Base-by-base conservation (phyloP, 64 coral and sea anemone species). In the Montipora foliosa region DNA sequence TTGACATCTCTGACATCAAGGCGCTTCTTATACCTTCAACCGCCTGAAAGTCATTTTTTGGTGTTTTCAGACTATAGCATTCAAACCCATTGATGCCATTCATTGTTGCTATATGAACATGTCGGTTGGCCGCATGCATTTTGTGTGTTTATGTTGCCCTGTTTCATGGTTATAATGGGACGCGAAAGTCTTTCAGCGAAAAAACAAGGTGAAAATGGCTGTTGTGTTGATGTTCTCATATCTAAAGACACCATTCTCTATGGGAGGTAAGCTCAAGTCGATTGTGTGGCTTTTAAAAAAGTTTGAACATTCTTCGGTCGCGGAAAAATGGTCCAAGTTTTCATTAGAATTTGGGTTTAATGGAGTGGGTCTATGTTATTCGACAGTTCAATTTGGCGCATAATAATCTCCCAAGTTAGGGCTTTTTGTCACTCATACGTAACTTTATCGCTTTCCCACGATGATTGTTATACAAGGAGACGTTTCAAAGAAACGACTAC, bases 41-140 rank as follows among this genome's bases (percentile, higher is more conserved):
- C 44, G 45, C 82, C 66, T 71, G 44, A 72, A 70, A 86, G 67
- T 82, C 47, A 86, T 47, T 71, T 86, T 51, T 50, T 71, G 44
- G 82, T 86, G 82, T 71, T 86, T 68, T 20, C 47, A 22, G 64
- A 49, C 7, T 72, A 22, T 16, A 47, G 66, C 68, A 50, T 50
- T 86, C 82, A 47, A 14, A 50, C 6, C 64, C 44, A 50, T 68
- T 86, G 17, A 86, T 71, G 49, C 46, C 46, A 45, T 11, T 51
- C 49, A 16, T 71, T 86, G 82, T 86, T 86, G 82, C 82, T 86
- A 86, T 86, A 86, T 86, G 82, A 86, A 86, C 82, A 86, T 72
- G 62, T 71, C 62, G 46, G 47, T 86, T 86, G 64, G 61, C 46
- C 45, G 82, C 21, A 86, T 86, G 82, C 68, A 86, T 86, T 86